A percentile compares a stretch with the other conserved stretches of the same genome.
Conservation (phyloP, 2,113 vertebrate species). For the Gallinago undulata region DNA sequence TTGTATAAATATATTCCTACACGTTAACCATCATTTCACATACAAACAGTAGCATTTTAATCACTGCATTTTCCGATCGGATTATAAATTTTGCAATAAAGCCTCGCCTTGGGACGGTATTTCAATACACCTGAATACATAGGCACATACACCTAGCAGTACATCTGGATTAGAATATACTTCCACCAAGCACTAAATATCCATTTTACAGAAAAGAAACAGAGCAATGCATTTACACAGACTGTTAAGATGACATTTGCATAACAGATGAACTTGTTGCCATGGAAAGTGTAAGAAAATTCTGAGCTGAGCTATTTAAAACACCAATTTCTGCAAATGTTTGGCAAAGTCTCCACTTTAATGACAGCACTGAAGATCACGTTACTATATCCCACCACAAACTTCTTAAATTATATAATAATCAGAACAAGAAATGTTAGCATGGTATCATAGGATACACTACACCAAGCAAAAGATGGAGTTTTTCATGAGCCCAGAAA, state of each 20-base stretch:
- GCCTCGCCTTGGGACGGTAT: not conserved
- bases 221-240: not conserved
- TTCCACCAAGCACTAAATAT: not conserved
- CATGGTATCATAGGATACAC: not conserved
- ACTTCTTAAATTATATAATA: not conserved
- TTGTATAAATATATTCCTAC: not conserved
- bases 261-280: conserved; percentile 51
- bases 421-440: not conserved
- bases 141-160: not conserved
- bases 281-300: conserved; percentile 35
- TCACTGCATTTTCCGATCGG: not conserved
- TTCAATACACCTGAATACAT: not conserved
- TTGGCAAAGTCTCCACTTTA: not conserved
- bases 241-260: not conserved
- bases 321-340: not conserved
- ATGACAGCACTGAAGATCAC: not conserved
- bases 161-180: not conserved
- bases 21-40: not conserved
- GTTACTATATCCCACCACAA: not conserved
- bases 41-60: not conserved
- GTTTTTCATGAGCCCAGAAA: not conserved
- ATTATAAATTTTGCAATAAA: not conserved
- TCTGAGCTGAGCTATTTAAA: conserved; percentile 52
- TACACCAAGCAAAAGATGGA: not conserved
- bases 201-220: not conserved